These are phyloP conservation scores for Muscicapa striata DNA, from an alignment of 2,797 vertebrate genomes.

Conservation along the genomic window DNA sequence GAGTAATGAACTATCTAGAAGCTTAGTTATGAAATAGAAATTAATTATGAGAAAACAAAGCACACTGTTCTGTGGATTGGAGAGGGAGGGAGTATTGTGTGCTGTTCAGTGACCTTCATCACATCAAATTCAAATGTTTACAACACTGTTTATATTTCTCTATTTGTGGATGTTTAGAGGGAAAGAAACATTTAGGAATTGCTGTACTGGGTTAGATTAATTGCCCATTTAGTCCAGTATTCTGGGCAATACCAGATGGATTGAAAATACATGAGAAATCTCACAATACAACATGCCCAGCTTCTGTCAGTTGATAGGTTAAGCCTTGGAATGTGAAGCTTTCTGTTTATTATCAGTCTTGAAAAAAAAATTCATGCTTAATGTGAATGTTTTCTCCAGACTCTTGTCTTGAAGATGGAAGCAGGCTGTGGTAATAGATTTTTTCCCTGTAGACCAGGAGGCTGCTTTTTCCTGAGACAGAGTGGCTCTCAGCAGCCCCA, in stretches of 20 bases:
- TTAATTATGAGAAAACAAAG: background rate
- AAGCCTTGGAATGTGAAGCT: constrained; percentile 6
- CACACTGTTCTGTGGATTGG: background rate
- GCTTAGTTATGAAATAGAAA: background rate
- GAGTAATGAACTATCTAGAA: background rate
- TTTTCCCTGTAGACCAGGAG: background rate
- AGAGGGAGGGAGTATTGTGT: background rate
- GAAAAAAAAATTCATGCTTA: background rate
- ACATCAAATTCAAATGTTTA: constrained; percentile 8
- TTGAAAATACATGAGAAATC: constrained; percentile 13
- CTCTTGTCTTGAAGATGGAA: background rate
- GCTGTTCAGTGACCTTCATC: background rate
- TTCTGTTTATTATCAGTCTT: background rate
- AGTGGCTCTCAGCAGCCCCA: background rate
- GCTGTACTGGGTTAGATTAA: constrained; percentile 2
- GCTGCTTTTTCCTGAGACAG: background rate
- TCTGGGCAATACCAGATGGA: background rate
- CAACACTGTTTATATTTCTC: background rate
- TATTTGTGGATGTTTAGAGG: background rate
- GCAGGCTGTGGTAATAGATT: constrained; percentile 31
- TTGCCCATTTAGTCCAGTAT: background rate
- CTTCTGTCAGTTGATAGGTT: background rate
- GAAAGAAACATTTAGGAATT: background rate
- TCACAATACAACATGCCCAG: background rate
- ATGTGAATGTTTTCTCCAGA: constrained; percentile 15